phyloP scores from a whole-genome alignment of 64 coral and sea anemone species.

The Montipora capricornis region DNA sequence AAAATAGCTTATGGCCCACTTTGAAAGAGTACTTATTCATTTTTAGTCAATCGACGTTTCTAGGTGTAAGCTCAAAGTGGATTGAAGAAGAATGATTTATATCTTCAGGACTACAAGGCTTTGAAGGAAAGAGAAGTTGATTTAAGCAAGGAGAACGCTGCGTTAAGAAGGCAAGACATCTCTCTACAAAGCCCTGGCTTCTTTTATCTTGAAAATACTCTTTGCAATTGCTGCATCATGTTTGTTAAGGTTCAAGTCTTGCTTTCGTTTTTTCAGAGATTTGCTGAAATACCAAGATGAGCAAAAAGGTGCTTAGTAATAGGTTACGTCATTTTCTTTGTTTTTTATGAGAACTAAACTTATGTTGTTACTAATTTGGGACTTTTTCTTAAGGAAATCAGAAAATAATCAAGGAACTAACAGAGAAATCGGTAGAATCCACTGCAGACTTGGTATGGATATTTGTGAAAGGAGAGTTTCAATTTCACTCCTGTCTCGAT shows the following conservation, averaged over 20 bases:
- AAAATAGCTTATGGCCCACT: too few relatives aligned
- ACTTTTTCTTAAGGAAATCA: not conserved
- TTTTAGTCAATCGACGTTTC: too few relatives aligned
- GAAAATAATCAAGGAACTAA: slow-evolving; percentile 7
- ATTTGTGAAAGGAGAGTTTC: not conserved
- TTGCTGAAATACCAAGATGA: slow-evolving; percentile 20
- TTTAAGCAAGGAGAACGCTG: not conserved
- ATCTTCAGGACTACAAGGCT: not conserved
- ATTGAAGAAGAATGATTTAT: not conserved
- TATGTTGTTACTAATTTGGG: not conserved
- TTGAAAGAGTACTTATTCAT: too few relatives aligned
- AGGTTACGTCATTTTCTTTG: not conserved
- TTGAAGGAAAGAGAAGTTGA: slow-evolving; percentile 13
- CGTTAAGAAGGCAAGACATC: not conserved
- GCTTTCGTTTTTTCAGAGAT: not conserved
- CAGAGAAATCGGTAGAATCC: slow-evolving; percentile 14
- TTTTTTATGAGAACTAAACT: not conserved
- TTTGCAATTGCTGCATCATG: too few relatives aligned
- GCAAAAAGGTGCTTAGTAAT: not conserved
- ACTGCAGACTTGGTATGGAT: slow-evolving; percentile 12
- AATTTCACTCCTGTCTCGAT: not conserved
- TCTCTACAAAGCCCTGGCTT: not conserved
- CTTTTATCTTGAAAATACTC: not conserved
- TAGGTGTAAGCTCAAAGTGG: too few relatives aligned
- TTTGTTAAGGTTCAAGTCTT: not conserved